phyloP scores from a whole-genome alignment of 2,797 vertebrate species.

The Megaceryle alcyon region DNA sequence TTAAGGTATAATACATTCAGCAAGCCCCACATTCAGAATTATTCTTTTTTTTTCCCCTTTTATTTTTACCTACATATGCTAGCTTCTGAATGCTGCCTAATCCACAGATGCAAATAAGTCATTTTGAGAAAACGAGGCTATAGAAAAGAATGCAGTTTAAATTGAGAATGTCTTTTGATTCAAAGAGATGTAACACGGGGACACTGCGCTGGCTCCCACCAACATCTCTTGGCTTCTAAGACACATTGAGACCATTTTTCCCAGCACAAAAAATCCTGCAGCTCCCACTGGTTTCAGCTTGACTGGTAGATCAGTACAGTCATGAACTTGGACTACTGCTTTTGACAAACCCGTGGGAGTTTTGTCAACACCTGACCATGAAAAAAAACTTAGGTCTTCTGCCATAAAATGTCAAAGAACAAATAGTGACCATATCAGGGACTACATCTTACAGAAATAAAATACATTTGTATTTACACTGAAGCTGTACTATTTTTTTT shows the following conservation, averaged over 20 bases:
- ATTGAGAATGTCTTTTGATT: background rate
- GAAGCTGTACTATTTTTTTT: background rate
- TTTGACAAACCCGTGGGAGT: background rate
- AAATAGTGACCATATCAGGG: background rate
- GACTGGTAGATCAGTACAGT: background rate
- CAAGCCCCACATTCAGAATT: background rate
- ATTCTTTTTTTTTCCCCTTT: background rate
- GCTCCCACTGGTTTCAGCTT: background rate
- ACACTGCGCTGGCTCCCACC: background rate
- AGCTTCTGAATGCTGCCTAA: background rate
- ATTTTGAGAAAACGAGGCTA: background rate
- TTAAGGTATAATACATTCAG: background rate
- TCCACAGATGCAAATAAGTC: background rate
- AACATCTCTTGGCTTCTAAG: background rate
- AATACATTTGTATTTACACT: background rate
- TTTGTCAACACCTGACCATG: background rate
- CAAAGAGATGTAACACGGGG: background rate
- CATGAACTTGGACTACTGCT: background rate
- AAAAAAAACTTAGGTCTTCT: background rate
- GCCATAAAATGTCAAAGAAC: background rate
- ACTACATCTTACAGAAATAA: background rate
- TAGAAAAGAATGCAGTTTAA: background rate
- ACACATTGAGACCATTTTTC: background rate
- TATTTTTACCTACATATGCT: background rate
- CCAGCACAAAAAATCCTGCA: background rate